Evolutionary conservation across 64 coral and sea anemone species (phyloP), one percentile per base, ranked within the genome.

Genomic region (Montipora capricornis): DNA sequence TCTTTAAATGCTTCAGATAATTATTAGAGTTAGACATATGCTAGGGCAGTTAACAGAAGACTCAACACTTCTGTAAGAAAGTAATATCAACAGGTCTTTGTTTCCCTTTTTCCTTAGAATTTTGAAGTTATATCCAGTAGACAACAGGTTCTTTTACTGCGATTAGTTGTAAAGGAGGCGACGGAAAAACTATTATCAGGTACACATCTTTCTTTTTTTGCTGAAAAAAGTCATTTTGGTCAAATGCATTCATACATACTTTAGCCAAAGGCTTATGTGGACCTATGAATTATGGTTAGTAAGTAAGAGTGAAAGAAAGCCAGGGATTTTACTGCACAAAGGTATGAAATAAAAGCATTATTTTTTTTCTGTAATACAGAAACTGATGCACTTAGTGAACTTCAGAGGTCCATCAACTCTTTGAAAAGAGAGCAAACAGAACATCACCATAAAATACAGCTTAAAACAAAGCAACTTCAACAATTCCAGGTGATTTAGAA

Each of bases 101-200:
- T 19, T 14, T 75, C 29, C 45, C 0, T 73, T 71, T 58, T 8
- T 45, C 58, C 90, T 29, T 58, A 95, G 93, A 95, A 95, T 53
- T 84, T 77, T 29, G 88, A 95, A 68, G 73, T 95, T 19, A 90
- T 95, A 57, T 60, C 77, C 75, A 84, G 88, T 19, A 82, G 87
- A 86, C 79, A 90, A 76, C 90, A 67, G 71, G 93, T 95, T 70
- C 44, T 84, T 19, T 47, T 95, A 78, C 81, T 95, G 55, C 49
- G 26, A 15, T 50, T 59, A 12, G 88, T 83, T 77, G 80, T 95
- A 19, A 22, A 84, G 29, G 93, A 58, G 75, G 93, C 89, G 85
- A 68, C 88, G 68, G 73, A 86, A 55, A 51, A 85, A 58, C 88
- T 86, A 11, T 26, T 61, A 44, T 64, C 81, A 84, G 93, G 93